Evolutionary conservation across 2,888 invertebrate genomes (phyloP), one percentile per base, ranked within the genome.

Genomic region (Spatulosminthurus flaviceps): DNA sequence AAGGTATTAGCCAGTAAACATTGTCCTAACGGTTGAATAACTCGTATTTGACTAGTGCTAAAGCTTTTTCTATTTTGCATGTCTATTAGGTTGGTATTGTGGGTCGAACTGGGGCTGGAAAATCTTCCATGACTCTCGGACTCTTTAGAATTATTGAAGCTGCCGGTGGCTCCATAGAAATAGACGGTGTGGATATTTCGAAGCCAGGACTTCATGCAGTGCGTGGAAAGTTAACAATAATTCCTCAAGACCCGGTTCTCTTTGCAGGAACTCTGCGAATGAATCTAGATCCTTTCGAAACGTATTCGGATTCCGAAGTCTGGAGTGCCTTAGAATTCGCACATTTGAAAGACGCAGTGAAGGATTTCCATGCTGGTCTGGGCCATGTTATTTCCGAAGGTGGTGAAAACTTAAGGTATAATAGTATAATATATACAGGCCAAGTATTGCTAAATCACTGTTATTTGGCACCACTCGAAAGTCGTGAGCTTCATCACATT

Each of bases 111-210:
- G 95, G 95, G 84, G 95, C 95, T 84, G 96, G 96, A 86, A 96
- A 96, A 89, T 95, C 95, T 79, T 96, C 95, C 84, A 90, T 96
- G 86, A 95, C 95, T 4, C 89, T 96, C 73, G 92, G 94, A 0
- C 89, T 96, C 61, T 96, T 96, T 90, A 93, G 96, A 87, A 94
- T 96, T 85, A 93, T 97, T 84, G 96, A 97, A 88, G 91, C 94
- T 22, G 92, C 94, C 82, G 90, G 90, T 83, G 96, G 96, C 43
- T 90, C 91, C 84, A 96, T 97, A 85, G 87, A 92, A 79, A 95
- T 97, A 86, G 96, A 96, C 88, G 93, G 92, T 73, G 89, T 94
- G 72, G 94, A 95, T 87, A 93, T 97, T 84, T 89, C 94, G 11
- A 90, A 90, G 71, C 89, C 97, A 85, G 96, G 96, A 22, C 90